phyloP scores from a whole-genome alignment of 2,888 invertebrate species.

The Flabesymbios commensalis region DNA sequence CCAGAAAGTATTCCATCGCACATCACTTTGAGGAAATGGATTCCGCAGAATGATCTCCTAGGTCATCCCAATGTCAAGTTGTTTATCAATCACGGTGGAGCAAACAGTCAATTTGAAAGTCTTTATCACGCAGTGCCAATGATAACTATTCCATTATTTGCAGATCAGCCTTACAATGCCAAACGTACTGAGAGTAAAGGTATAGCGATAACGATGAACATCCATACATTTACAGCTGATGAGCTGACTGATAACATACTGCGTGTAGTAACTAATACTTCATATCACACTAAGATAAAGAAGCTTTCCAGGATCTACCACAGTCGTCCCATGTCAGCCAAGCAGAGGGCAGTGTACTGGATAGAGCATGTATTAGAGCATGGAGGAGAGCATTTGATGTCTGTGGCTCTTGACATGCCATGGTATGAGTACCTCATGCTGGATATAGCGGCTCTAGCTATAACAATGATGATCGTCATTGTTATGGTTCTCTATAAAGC shows the following conservation, averaged over 20 bases:
- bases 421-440: neutral
- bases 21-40: too few relatives aligned
- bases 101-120: neutral
- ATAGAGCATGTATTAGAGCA: neutral
- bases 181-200: neutral
- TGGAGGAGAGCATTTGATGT: neutral
- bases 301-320: neutral
- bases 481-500: too few relatives aligned
- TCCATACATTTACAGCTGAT: neutral
- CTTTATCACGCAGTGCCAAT: constrained; percentile 1
- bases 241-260: neutral
- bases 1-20: too few relatives aligned
- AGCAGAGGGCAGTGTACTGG: neutral
- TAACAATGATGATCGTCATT: too few relatives aligned
- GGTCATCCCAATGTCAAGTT: neutral
- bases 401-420: neutral
- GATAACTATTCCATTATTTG: neutral
- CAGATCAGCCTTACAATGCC: neutral
- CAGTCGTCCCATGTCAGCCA: neutral
- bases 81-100: neutral
- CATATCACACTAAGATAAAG: neutral
- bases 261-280: neutral
- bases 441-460: too few relatives aligned
- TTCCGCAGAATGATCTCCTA: neutral
- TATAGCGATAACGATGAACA: neutral